Base-by-base conservation (phyloP, 2,888 invertebrate species). In the Mongoloraphidia duomilia region DNA sequence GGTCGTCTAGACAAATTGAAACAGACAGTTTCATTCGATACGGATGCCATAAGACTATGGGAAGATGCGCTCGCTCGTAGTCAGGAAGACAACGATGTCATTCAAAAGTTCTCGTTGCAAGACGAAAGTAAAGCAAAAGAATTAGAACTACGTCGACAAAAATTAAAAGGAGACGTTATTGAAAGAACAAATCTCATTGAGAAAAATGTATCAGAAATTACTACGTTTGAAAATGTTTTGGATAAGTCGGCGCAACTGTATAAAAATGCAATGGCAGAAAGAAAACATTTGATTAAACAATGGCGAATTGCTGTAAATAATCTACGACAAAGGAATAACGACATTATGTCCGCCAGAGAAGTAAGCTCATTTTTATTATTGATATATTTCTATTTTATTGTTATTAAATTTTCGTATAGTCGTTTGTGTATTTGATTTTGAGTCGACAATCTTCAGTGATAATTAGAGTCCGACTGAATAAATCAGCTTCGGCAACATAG, bases 221-320 rank as follows among this genome's bases (percentile, higher is more conserved):
- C 65, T 34, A 74, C 75, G 46, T 66, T 74, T 54, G 79, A 80
- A 55, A 69, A 73, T 52, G 67, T 69, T 48, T 59, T 76, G n/a
- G 70, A 74, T 52, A 66, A 69, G 47, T 73, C 74, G 0, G 69
- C 72, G 0, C 66, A 67, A 49, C 58, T 73, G 6, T 75, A 73
- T 56, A 42, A 34, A 14, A 35, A 43, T 9, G 43, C 48, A 13
- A 57, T 63, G 34, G 50, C 64, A n/a, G 63, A 65, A 52, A 71
- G 84, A 11, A 76, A 76, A 35, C 72, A 78, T 52, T 74, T 85
- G 68, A 79, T 85, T 60, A 65, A 67, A 2, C 84, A 82, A 58
- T 87, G 86, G 86, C 77, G 82, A 43, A 72, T 74, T 40, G 78
- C 84, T 2, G 80, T 84, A 1, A 74, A 76, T 51, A 79, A 83